Conservation (phyloP, 2,888 invertebrate species). For the Junonia oenone region DNA sequence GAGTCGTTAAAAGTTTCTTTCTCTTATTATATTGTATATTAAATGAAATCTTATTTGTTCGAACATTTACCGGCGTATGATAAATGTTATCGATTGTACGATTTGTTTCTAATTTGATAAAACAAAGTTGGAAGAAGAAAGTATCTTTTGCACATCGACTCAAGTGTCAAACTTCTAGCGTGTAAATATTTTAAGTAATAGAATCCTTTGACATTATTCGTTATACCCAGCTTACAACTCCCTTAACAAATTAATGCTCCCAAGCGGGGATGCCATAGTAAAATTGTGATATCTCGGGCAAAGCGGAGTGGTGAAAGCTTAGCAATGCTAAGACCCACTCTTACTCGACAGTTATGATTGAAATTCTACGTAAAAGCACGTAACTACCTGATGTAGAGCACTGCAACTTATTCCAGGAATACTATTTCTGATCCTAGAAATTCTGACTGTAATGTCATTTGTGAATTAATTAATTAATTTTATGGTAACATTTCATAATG, state of each 20-base stretch:
- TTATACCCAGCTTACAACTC: slow-evolving; percentile 44
- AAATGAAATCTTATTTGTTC: background rate
- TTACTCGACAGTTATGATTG: slow-evolving; percentile 47
- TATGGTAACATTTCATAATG: background rate
- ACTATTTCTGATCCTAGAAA: slow-evolving; percentile 23
- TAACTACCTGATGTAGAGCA: slow-evolving; percentile 22
- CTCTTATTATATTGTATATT: background rate
- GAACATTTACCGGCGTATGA: background rate
- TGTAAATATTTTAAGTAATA: background rate
- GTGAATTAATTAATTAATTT: background rate
- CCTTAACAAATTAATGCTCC: slow-evolving; percentile 53
- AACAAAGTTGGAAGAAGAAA: background rate
- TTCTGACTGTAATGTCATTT: slow-evolving; percentile 19
- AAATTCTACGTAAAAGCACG: slow-evolving; percentile 33
- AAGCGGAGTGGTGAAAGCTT: slow-evolving; percentile 67
- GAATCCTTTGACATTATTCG: slow-evolving; percentile 16
- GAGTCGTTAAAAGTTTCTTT: background rate
- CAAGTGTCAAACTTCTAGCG: background rate
- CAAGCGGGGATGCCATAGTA: slow-evolving; percentile 55
- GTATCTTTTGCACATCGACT: background rate
- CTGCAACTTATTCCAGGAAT: slow-evolving; percentile 18
- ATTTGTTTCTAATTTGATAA: background rate
- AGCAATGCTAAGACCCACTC: slow-evolving; percentile 69
- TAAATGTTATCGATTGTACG: background rate
- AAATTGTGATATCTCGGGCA: slow-evolving; percentile 62